Evolutionary conservation across 2,797 vertebrate species (phyloP).

Genomic region (Oreortyx pictus): DNA sequence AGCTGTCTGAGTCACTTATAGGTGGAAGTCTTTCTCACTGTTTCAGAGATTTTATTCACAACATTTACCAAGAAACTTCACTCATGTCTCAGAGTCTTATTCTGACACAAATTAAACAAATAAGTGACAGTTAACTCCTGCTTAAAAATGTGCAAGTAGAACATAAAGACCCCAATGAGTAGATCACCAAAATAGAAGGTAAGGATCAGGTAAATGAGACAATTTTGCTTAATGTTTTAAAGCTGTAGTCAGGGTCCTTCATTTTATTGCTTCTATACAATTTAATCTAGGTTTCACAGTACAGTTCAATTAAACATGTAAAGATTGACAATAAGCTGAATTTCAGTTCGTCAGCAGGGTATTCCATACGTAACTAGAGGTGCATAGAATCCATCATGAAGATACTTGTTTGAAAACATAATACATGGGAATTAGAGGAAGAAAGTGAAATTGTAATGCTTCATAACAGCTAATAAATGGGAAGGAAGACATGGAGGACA

Average conservation of each 20-base stretch:
- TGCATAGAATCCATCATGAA: background rate
- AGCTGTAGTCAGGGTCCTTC: background rate
- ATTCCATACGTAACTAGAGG: background rate
- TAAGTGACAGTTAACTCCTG: accelerated
- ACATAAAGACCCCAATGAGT: background rate
- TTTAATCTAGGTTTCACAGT: background rate
- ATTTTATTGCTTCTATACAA: background rate
- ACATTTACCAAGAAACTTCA: background rate
- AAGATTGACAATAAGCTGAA: background rate
- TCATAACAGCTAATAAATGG: background rate
- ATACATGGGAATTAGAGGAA: background rate
- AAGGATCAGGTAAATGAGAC: background rate
- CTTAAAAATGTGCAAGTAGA: background rate
- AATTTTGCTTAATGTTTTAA: background rate
- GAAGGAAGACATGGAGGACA: background rate
- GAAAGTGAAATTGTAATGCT: background rate
- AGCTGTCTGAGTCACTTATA: background rate
- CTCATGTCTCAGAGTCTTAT: background rate
- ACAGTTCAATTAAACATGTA: background rate
- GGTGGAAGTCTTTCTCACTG: background rate
- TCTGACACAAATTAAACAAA: background rate
- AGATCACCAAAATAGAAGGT: background rate
- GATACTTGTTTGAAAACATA: background rate
- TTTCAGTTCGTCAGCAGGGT: background rate
- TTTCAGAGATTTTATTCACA: background rate